Base-by-base conservation (phyloP, 92 coral and sea anemone species). In the Porites rus region DNA sequence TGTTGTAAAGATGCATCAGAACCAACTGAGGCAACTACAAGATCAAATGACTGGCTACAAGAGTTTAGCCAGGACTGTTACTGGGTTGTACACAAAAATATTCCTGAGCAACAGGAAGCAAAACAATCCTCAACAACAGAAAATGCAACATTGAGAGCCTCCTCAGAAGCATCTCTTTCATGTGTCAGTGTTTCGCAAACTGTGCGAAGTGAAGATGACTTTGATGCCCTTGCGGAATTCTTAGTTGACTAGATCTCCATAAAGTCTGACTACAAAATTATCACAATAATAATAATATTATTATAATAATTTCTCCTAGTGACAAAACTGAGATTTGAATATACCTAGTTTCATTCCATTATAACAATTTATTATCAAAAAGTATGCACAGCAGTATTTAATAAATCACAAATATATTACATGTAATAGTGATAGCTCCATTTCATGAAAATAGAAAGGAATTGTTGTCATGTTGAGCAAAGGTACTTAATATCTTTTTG, bases 1-100 rank as follows among this genome's bases (percentile, higher is more conserved):
- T 83, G 78, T 21, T 58, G 59, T 19, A 17, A 72, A 43, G 51
- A 24, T 20, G n/a, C 58, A 72, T 17, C 17, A 18, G 8, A 70
- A 72, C 21, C 72, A 18, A 72, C 19, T n/a, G 67, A 66, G 18
- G 78, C 79, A 73, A 60, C 31, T 19, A 22, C 19, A 12, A 10
- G 21, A 60, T 69, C 79, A 81, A 82, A 65, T 60, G 84, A 92
- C 74, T 92, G 92, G 94, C 69, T 84, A 7, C 28, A 85, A 28
- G 76, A 88, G 18, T 88, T 88, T 79, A 52, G 68, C 13, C 75
- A 75, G 22, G 90, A 92, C 58, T 38, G 62, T 2, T 92, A 64
- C 74, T 84, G 92, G 92, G 65, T 84, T 68, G 78, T 61, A 52
- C 69, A 69, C 22, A 68, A 43, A n/a, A 31, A 66, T 18, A 74